Base-by-base conservation (phyloP, 2,888 invertebrate genomes). In the Halictus quadricinctus region DNA sequence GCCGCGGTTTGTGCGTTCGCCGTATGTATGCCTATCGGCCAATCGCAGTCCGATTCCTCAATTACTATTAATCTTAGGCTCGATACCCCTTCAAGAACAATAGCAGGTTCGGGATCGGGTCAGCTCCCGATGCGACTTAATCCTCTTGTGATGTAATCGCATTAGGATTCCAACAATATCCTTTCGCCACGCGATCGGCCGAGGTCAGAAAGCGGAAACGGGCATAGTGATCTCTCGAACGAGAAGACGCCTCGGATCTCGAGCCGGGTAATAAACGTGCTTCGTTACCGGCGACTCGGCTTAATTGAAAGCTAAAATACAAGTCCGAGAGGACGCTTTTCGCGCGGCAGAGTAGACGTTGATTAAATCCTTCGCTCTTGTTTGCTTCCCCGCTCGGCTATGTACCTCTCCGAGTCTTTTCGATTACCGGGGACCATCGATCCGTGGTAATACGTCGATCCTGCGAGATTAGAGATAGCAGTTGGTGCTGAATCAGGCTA, bases 121-220 rank as follows among this genome's bases (percentile, higher is more conserved):
- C 50, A 73, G 21, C 1, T 43, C 50, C 72, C 46, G 80, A 88
- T 77, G 83, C 81, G 81, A 80, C 83, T 86, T 86, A 81, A 88
- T 88, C 81, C 86, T 79, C 78, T 77, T 85, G 81, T 83, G 89
- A 87, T 86, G 84, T 74, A 78, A 89, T 89, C 84, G 87, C 87
- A 88, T 88, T 88, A 88, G 86, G 89, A 85, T 80, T 72, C 73
- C 84, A 50, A 69, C 78, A 74, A 84, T 82, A 74, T 70, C 50
- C 25, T 43, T 25, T 21, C 72, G 25, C 80, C 83, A 74, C 69
- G 84, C 83, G 78, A 79, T 36, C 54, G 75, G 70, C 46, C 70
- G 25, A 36, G 74, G 50, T 84, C 50, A 72, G 46, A 29, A 29
- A 72, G 43, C 75, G 78, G 21, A 74, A 58, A 83, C 70, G 29